phyloP scores from a whole-genome alignment of 2,113 vertebrate genomes.

The Mustela nigripes region DNA sequence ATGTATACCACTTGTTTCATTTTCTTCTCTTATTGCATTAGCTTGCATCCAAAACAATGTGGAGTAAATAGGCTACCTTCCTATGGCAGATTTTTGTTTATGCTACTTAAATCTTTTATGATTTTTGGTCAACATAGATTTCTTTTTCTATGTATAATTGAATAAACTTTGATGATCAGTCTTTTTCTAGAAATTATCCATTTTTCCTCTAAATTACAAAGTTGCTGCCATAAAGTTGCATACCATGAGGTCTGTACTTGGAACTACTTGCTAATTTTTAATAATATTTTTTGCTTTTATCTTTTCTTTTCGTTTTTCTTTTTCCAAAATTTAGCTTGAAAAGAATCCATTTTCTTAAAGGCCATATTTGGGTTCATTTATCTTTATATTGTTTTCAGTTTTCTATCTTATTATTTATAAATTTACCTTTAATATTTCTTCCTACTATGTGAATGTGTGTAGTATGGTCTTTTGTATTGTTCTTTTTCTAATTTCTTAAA shows the following conservation, averaged over 20 bases:
- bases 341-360: background rate
- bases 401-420: slow-evolving; percentile 22
- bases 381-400: background rate
- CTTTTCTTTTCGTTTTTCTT: background rate
- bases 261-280: background rate
- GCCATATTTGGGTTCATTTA: background rate
- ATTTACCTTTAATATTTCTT: background rate
- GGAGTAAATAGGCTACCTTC: background rate
- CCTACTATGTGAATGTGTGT: background rate
- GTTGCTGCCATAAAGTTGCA: background rate
- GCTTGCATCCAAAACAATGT: background rate
- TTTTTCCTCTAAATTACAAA: background rate
- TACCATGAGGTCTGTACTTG: background rate
- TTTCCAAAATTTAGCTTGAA: background rate
- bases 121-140: background rate
- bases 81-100: background rate
- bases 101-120: background rate
- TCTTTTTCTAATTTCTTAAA: slow-evolving; percentile 39
- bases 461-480: background rate
- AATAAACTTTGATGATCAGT: background rate
- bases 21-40: background rate
- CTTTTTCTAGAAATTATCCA: background rate
- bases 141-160: background rate
- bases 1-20: background rate
- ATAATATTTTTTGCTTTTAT: background rate